These are phyloP conservation scores for Microplitis deprimator DNA, from an alignment of 2,888 invertebrate genomes.

Conservation along the genomic window DNA sequence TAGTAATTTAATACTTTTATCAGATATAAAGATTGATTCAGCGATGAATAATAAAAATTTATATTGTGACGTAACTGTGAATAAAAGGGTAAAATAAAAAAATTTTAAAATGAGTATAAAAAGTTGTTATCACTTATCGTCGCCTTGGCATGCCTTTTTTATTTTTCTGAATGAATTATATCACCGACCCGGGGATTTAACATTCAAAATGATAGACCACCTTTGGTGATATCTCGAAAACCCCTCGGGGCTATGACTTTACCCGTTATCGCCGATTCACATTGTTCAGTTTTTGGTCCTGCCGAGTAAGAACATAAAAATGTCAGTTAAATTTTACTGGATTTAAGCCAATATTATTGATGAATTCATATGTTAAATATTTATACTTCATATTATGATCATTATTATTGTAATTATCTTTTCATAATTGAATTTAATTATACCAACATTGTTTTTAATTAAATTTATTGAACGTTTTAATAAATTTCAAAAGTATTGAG, in stretches of 20 bases:
- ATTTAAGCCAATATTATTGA: not conserved
- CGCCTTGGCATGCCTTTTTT: constrained; percentile 20
- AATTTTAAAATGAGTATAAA: constrained; percentile 9
- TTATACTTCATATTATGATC: not conserved
- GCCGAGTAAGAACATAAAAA: not conserved
- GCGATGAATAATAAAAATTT: constrained; percentile 3
- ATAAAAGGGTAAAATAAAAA: constrained; percentile 3
- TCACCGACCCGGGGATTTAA: constrained; percentile 32
- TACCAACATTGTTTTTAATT: too few species aligned
- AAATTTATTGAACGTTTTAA: too few species aligned
- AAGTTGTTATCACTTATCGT: constrained; percentile 41
- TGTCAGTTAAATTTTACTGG: constrained; percentile 1
- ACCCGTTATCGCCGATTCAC: constrained; percentile 10
- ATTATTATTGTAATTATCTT: not conserved
- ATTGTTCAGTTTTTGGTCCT: constrained; percentile 10
- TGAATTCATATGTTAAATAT: not conserved
- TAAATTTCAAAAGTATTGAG: too few species aligned
- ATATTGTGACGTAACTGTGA: constrained; percentile 11
- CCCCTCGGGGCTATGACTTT: constrained; percentile 8
- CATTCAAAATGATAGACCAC: constrained; percentile 39
- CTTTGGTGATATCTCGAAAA: constrained; percentile 30
- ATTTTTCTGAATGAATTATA: constrained; percentile 34
- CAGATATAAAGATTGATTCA: not conserved
- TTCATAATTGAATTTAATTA: not conserved
- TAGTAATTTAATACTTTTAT: not conserved